Base-by-base conservation (phyloP, 92 coral and sea anemone species). In the Epizoanthus rinbou region DNA sequence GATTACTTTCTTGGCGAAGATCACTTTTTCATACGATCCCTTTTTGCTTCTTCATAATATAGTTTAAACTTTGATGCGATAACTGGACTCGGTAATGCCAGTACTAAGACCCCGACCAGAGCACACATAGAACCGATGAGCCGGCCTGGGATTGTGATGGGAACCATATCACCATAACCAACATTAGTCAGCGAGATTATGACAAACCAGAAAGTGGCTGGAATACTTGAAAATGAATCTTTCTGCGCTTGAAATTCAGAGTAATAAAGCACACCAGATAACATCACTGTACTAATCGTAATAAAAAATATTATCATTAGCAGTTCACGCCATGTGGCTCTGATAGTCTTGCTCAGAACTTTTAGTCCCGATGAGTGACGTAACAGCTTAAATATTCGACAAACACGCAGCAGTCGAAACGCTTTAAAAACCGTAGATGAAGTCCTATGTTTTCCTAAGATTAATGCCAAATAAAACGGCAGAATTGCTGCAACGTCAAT, bases 81-180 rank as follows among this genome's bases (percentile, higher is more conserved):
- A n/a, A 93, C 93, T 18, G 98, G 93, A 47, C 98, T 91, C 0
- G 98, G 98, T 43, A 93, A 62, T 33, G 98, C 93, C 8, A 93
- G 88, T 1, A 92, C 98, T 14, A 93, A 53, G 0, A 93, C 93
- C 18, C 98, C 98, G 47, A 91, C 98, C 22, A 93, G 41, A 1
- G 98, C 91, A 74, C 95, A 91, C 47, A 87, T 66, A 5, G 98
- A 89, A 0, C 98, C 99, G 3, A 97, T 59, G 4, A 97, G 23
- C 57, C 88, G 91, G 5, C 99, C 99, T 18, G 89, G 53, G 9
- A 87, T 17, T 0, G 99, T 91, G 18, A 80, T 69, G 4, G 99
- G 99, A n/a, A 97, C 93, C 76, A 89, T 91, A 58, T 97, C 99
- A 8, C 99, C 99, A 71, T 97, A 97, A 15, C 99, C 99, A 14